Evolutionary conservation across 2,888 invertebrate genomes (phyloP).

Genomic region (Ormyrus nitidulus): DNA sequence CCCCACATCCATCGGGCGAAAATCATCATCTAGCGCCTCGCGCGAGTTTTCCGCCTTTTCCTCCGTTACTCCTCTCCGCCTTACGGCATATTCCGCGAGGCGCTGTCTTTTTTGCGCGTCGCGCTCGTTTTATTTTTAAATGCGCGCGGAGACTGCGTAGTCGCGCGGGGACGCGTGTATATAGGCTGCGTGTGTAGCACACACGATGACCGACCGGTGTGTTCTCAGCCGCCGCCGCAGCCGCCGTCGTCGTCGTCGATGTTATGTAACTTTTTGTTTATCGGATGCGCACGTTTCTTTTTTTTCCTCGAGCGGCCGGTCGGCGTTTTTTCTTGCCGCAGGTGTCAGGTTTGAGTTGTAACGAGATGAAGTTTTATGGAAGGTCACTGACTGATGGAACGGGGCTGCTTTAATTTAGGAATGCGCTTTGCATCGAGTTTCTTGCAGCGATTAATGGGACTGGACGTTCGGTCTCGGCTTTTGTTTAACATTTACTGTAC

Average conservation of each 20-base stretch:
- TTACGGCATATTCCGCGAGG: conserved; percentile 18
- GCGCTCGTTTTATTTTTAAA: conserved; percentile 54
- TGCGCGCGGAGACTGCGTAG: not conserved
- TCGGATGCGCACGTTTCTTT: not conserved
- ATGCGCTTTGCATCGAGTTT: too few species aligned
- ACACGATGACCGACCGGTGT: conserved; percentile 25
- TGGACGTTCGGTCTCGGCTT: too few species aligned
- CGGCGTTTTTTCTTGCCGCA: too few species aligned
- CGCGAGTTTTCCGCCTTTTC: not conserved
- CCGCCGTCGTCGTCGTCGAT: too few species aligned
- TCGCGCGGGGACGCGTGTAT: not conserved
- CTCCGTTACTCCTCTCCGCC: not conserved
- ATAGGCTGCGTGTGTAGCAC: not conserved
- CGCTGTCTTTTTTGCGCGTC: conserved; percentile 17
- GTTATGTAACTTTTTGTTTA: conserved; percentile 52
- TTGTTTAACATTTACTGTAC: too few species aligned
- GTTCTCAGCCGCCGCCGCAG: not conserved
- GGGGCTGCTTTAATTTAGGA: too few species aligned
- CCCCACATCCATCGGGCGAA: too few species aligned
- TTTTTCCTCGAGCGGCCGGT: too few species aligned
- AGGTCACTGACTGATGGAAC: too few species aligned
- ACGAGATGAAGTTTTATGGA: too few species aligned
- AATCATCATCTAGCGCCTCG: not conserved
- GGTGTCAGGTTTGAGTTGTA: too few species aligned
- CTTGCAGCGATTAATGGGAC: too few species aligned